These are phyloP conservation scores for Dorcus hopei DNA, from an alignment of 2,888 invertebrate genomes.

Conservation along the genomic window DNA sequence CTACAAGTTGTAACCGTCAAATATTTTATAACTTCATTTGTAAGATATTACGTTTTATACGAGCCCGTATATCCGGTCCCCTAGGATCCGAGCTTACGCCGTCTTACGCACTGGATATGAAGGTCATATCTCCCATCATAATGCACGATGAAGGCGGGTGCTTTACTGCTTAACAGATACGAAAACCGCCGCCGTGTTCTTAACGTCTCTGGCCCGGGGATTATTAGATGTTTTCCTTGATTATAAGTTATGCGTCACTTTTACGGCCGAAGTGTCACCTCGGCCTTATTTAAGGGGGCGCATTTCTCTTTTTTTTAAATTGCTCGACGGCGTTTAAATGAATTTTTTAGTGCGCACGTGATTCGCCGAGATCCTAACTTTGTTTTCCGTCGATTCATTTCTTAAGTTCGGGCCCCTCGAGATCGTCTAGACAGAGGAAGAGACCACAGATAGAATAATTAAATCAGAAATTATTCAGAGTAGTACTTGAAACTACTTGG, in stretches of 20 bases:
- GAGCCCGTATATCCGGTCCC: slow-evolving; percentile 1
- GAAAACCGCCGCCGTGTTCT: slow-evolving; percentile 12
- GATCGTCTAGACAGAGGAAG: slow-evolving; percentile 24
- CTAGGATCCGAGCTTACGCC: slow-evolving; percentile 1
- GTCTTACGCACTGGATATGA: slow-evolving; percentile 24
- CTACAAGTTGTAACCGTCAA: slow-evolving; percentile 9
- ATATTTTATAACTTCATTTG: slow-evolving; percentile 30
- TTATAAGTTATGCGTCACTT: slow-evolving; percentile 31
- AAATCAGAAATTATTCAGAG: slow-evolving; percentile 34
- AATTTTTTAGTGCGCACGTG: background rate
- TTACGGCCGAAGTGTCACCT: slow-evolving; percentile 4
- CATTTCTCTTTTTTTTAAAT: too few species aligned
- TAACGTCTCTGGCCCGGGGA: background rate
- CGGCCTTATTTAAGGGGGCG: too few species aligned
- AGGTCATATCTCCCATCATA: slow-evolving; percentile 20
- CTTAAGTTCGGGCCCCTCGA: slow-evolving; percentile 11
- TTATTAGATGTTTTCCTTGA: slow-evolving; percentile 29
- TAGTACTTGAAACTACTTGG: too few species aligned
- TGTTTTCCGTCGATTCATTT: background rate
- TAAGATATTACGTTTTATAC: slow-evolving; percentile 25
- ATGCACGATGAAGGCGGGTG: slow-evolving; percentile 32
- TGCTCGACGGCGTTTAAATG: background rate
- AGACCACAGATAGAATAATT: slow-evolving; percentile 28
- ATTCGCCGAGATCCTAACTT: too few species aligned
- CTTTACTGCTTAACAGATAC: slow-evolving; percentile 36